Evolutionary conservation across 2,888 invertebrate genomes (phyloP).

Genomic region (Liodrosophila aerea): DNA sequence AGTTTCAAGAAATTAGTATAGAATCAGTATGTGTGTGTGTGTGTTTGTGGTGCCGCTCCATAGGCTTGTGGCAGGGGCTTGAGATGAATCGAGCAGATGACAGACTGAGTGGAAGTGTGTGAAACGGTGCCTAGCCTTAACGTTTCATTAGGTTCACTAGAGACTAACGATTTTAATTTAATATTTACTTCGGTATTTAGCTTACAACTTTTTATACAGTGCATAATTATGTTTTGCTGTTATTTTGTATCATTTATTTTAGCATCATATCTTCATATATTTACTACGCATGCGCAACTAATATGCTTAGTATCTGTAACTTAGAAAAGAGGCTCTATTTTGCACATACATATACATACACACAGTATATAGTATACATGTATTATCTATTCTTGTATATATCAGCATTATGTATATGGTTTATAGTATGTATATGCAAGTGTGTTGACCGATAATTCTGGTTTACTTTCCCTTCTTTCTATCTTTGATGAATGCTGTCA

Average conservation of each 20-base stretch:
- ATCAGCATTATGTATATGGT: slow-evolving; percentile 41
- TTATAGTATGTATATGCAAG: slow-evolving; percentile 13
- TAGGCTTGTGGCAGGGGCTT: slow-evolving; percentile 18
- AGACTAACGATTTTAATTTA: slow-evolving; percentile 48
- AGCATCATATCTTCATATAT: slow-evolving; percentile 21
- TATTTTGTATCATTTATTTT: slow-evolving; percentile 25
- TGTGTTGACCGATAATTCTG: slow-evolving; percentile 1
- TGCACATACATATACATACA: slow-evolving; percentile 38
- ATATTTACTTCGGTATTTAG: slow-evolving; percentile 49
- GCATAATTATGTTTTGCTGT: slow-evolving; percentile 35
- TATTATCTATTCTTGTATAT: slow-evolving; percentile 28
- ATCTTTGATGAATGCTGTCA: neutral
- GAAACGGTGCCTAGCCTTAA: slow-evolving; percentile 26
- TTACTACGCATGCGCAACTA: slow-evolving; percentile 42
- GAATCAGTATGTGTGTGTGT: neutral
- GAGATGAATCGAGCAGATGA: slow-evolving; percentile 20
- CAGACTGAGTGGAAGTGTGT: slow-evolving; percentile 26
- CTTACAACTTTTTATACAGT: slow-evolving; percentile 52
- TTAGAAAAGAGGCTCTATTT: slow-evolving; percentile 37
- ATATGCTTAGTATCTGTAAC: slow-evolving; percentile 19
- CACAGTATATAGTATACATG: slow-evolving; percentile 17
- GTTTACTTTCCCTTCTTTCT: neutral
- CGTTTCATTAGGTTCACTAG: slow-evolving; percentile 41
- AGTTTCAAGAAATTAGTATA: slow-evolving; percentile 8
- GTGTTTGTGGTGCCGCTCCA: slow-evolving; percentile 21